Evolutionary conservation across 1,140 invertebrate species (phyloP).

Genomic region (Whitmania pigra): DNA sequence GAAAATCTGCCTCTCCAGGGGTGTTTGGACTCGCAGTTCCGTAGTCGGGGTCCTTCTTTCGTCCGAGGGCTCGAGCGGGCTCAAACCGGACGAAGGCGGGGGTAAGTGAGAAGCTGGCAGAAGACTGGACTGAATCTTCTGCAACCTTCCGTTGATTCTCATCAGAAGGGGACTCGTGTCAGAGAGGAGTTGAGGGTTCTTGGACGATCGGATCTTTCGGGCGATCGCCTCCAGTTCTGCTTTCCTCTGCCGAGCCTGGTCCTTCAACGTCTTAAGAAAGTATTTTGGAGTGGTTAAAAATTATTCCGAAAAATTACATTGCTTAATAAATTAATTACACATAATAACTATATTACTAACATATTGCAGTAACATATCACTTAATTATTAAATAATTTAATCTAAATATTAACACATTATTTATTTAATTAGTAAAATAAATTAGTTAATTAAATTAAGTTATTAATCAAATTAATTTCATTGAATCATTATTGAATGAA

Average conservation of each 20-base stretch:
- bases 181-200: neutral
- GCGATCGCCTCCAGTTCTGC: neutral
- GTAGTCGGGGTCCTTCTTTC: neutral
- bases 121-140: neutral
- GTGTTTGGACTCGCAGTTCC: neutral
- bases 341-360: too few relatives aligned
- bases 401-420: too few relatives aligned
- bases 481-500: too few relatives aligned
- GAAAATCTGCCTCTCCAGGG: neutral
- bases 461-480: too few relatives aligned
- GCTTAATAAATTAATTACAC: too few relatives aligned
- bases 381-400: too few relatives aligned
- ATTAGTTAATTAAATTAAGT: too few relatives aligned
- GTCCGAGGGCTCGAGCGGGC: neutral
- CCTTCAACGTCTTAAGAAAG: neutral
- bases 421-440: too few relatives aligned
- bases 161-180: neutral
- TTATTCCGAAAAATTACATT: neutral
- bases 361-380: too few relatives aligned
- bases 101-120: neutral
- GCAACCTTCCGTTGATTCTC: neutral
- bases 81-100: neutral
- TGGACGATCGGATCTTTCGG: neutral
- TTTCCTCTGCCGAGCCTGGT: slow-evolving; percentile 1
- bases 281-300: neutral